Percentiles rank a stretch among this genome's conserved stretches.
Evolutionary conservation across 2,797 vertebrate genomes (phyloP).

Genomic region (Anabacerthia variegaticeps): DNA sequence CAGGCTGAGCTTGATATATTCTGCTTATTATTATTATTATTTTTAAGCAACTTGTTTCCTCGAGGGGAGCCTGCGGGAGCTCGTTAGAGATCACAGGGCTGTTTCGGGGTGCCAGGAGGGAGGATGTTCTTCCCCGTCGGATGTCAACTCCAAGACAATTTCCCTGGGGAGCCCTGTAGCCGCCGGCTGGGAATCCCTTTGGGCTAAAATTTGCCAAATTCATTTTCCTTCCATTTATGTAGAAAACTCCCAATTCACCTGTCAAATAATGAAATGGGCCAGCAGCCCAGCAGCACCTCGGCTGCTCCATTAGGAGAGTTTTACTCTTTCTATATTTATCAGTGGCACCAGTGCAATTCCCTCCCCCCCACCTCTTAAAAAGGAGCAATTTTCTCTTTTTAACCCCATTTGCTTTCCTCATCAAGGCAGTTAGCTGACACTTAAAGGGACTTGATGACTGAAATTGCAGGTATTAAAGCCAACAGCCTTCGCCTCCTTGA

Average conservation of each 20-base stretch:
- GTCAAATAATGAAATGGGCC: slow-evolving; percentile 9
- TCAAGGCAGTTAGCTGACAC: slow-evolving; percentile 68
- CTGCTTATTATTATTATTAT: neutral
- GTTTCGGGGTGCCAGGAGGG: neutral
- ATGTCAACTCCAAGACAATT: rapidly evolving
- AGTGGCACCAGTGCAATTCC: slow-evolving; percentile 9
- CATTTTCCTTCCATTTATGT: slow-evolving; percentile 48
- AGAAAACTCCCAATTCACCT: slow-evolving; percentile 38
- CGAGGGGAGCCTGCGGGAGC: slow-evolving; percentile 8
- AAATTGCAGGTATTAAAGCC: slow-evolving; percentile 71
- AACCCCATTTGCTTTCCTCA: slow-evolving; percentile 75
- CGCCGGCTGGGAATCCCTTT: neutral
- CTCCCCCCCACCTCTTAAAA: neutral
- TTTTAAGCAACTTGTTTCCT: neutral
- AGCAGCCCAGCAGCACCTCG: neutral
- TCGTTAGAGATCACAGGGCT: slow-evolving; percentile 24
- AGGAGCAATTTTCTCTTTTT: slow-evolving; percentile 69
- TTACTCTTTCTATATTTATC: slow-evolving; percentile 38
- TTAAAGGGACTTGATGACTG: slow-evolving; percentile 60
- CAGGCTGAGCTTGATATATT: neutral
- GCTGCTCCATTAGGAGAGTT: slow-evolving; percentile 14
- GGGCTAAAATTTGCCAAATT: neutral
- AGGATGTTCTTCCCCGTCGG: neutral
- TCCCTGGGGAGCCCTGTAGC: neutral
- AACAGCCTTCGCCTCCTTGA: neutral